Evolutionary conservation across 2,113 vertebrate genomes (phyloP), one percentile per base, ranked within the genome.

Genomic region (Phyllopteryx taeniolatus): DNA sequence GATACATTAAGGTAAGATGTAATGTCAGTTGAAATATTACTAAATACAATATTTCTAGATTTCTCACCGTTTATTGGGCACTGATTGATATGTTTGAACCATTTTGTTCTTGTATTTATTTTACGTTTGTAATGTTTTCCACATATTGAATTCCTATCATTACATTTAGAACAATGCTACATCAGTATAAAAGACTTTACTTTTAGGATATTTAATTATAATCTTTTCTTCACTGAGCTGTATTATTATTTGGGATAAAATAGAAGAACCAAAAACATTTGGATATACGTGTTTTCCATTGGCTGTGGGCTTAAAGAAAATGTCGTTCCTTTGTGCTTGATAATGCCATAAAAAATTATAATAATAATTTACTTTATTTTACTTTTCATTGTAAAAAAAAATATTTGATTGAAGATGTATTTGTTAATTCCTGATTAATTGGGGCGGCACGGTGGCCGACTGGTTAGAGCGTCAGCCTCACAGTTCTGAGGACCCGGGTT

Each of bases 1-100:
- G 96, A 86, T 99, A 98, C 90, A 98, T 98, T 92, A 98, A 98
- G 97, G 98, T 99, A 96, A 94, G 95, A 63, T 57, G 15, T 59
- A 15, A 47, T 13, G 14, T n/a, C 12, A 14, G 43, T 8, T 60
- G 42, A 46, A 44, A 14, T 22, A 22, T 8, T 46, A 13, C 4
- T 15, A 46, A 8, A 22, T 54, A n/a, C 8, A n/a, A 56, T 22
- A 8, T 10, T 22, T 9, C 14, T 60, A 22, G 13, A 31, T 60
- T 33, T 60, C 14, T 35, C 1, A 9, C 14, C 5, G 14, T 61
- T 35, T 35, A 35, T 61, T 61, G 59, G 1, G 9, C 15, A 51
- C 17, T 19, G 17, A 51, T 19, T 51, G 17, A 56, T n/a, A 56
- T 22, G 53, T 8, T 56, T 9, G 7, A n/a, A 4, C 20, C 2